Evolutionary conservation across 2,113 vertebrate species (phyloP), one percentile per base, ranked within the genome.

Genomic region (Mus pahari): DNA sequence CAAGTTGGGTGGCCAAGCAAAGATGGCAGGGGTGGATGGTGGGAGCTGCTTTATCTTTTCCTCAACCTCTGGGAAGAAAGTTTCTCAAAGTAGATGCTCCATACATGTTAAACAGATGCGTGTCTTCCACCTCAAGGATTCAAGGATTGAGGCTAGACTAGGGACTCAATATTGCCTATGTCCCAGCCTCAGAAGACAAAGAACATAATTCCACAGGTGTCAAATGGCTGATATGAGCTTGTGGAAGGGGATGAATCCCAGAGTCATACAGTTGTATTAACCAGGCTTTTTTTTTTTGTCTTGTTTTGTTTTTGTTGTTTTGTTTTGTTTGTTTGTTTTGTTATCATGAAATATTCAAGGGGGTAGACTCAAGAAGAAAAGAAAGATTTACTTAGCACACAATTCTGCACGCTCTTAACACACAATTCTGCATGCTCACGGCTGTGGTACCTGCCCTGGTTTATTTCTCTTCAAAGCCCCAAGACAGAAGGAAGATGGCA

Each of bases 121-220:
- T 12, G 84, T 97, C 96, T 97, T 94, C 97, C 94, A 97, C 11
- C 33, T 77, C 45, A 71, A 73, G 93, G 60, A 31, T 39, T 28
- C 22, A 14, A 91, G 78, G 20, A 60, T 55, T 73, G 31, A 11
- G 50, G 16, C 0, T 36, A 71, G 60, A 11, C 45, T 70, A 64
- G 19, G 64, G 81, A 58, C 60, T 24, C 28, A 79, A 68, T 77
- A 92, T 55, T 91, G 94, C 48, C 84, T 96, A 16, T 9, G 75
- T 24, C 5, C 31, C 19, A 93, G 19, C 42, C 62, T 79, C 77
- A 53, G 86, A 19, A 88, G 31, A 71, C 42, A 53, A 2, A 42
- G 22, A 55, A 55, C 14, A 58, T 12, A n/a, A 89, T 53, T 39
- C 16, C 9, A 11, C 26, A 73, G 33, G 48, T 28, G 26, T 71